Evolutionary conservation across 1,140 invertebrate species (phyloP).

Genomic region (Globodera rostochiensis): DNA sequence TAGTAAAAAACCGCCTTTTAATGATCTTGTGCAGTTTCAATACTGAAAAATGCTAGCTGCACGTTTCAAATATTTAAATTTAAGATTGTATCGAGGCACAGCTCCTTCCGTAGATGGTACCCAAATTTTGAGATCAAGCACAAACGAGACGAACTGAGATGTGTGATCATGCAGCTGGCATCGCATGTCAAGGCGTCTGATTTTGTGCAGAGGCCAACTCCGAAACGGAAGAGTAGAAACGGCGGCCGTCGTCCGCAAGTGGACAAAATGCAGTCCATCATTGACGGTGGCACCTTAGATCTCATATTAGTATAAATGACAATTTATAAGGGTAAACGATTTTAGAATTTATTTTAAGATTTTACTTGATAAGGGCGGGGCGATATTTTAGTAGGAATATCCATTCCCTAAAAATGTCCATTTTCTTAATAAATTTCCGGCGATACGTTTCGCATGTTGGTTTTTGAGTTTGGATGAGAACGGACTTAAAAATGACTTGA

Average conservation of each 20-base stretch:
- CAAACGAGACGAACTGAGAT: conserved; percentile 41
- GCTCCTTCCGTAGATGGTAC: conserved; percentile 32
- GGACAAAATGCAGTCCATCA: conserved; percentile 20
- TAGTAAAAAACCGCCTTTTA: not conserved
- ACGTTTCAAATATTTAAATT: conserved; percentile 17
- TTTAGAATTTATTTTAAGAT: too few species aligned
- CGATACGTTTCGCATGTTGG: too few species aligned
- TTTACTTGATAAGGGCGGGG: too few species aligned
- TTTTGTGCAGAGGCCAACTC: conserved; percentile 21
- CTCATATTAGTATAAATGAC: not conserved
- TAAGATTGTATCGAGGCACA: not conserved
- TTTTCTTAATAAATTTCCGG: too few species aligned
- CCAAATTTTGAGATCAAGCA: conserved; percentile 41
- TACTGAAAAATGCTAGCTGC: not conserved
- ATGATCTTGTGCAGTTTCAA: not conserved
- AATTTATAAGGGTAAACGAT: too few species aligned
- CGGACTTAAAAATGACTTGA: too few species aligned
- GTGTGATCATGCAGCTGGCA: conserved; percentile 33
- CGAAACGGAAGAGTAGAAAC: conserved; percentile 21
- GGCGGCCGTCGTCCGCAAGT: not conserved
- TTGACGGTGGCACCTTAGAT: conserved; percentile 6
- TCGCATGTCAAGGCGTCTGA: conserved; percentile 30
- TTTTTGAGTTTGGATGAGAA: too few species aligned
- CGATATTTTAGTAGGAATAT: too few species aligned
- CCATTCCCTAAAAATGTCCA: too few species aligned